Evolutionary conservation across 2,888 invertebrate species (phyloP).

Genomic region (Caenorhabditis sp.): DNA sequence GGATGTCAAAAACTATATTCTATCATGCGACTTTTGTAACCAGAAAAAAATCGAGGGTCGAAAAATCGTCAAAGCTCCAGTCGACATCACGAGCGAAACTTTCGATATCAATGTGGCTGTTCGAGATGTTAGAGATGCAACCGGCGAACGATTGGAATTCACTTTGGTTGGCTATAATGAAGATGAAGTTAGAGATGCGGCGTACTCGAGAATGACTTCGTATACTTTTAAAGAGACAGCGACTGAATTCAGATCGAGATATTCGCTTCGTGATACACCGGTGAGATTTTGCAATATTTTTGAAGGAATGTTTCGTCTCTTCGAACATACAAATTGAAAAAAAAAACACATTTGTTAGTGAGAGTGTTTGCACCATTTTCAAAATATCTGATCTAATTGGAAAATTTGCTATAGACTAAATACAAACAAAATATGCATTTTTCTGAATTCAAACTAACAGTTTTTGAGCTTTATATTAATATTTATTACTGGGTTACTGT

Average conservation of each 20-base stretch:
- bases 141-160: slow-evolving; percentile 31
- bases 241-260: slow-evolving; percentile 21
- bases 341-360: too few relatives aligned
- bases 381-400: too few relatives aligned
- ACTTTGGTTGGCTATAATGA: slow-evolving; percentile 47
- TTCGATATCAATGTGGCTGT: slow-evolving; percentile 47
- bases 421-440: too few relatives aligned
- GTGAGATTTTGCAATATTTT: background rate
- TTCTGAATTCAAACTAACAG: too few relatives aligned
- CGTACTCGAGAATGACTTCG: slow-evolving; percentile 49
- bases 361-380: too few relatives aligned
- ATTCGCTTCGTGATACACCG: slow-evolving; percentile 10
- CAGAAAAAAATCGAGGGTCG: slow-evolving; percentile 54
- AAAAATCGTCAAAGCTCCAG: slow-evolving; percentile 56
- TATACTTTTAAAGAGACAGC: slow-evolving; percentile 58
- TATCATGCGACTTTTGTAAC: slow-evolving; percentile 51
- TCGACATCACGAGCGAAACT: slow-evolving; percentile 52
- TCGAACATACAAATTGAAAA: background rate
- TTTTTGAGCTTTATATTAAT: too few relatives aligned
- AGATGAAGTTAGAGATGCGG: slow-evolving; percentile 46
- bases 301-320: background rate
- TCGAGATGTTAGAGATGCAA: slow-evolving; percentile 3
- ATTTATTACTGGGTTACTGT: too few relatives aligned
- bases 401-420: too few relatives aligned
- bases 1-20: slow-evolving; percentile 51